Conservation (phyloP, 2,113 vertebrate genomes). For the Candoia aspera region DNA sequence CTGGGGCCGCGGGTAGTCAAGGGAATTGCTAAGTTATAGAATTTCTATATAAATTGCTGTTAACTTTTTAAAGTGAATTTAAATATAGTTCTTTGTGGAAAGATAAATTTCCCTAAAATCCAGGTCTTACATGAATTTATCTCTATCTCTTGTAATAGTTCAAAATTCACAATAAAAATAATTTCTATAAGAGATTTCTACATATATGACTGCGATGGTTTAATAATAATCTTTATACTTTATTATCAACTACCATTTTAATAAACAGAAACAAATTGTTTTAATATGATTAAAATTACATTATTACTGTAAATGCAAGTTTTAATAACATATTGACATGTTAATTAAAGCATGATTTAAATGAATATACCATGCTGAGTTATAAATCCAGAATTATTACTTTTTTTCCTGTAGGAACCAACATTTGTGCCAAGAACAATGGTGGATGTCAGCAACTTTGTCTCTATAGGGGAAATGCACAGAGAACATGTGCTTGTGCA, state of each 20-base stretch:
- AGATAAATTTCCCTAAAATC: no score
- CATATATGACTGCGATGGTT: background rate
- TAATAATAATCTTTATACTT: background rate
- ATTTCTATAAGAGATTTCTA: background rate
- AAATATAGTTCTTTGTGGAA: background rate
- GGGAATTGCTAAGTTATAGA: background rate
- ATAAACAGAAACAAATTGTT: background rate
- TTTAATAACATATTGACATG: background rate
- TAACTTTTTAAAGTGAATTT: background rate
- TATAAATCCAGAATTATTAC: background rate
- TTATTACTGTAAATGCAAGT: background rate
- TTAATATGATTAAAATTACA: background rate
- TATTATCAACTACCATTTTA: background rate
- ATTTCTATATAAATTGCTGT: background rate
- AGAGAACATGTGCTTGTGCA: constrained; percentile 90
- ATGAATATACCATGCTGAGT: background rate
- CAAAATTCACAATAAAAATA: background rate
- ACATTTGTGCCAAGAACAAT: constrained; percentile 88
- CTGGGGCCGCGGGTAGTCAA: background rate
- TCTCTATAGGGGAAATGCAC: constrained; percentile 86
- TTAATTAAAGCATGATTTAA: background rate
- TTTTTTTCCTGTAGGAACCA: constrained; percentile 80
- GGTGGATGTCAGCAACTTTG: constrained; percentile 96
- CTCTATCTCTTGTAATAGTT: background rate
- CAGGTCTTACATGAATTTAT: background rate